Percentiles rank a stretch among this genome's conserved stretches.
Conservation (phyloP, 2,888 invertebrate genomes). For the Rhamphomyia laevipes region DNA sequence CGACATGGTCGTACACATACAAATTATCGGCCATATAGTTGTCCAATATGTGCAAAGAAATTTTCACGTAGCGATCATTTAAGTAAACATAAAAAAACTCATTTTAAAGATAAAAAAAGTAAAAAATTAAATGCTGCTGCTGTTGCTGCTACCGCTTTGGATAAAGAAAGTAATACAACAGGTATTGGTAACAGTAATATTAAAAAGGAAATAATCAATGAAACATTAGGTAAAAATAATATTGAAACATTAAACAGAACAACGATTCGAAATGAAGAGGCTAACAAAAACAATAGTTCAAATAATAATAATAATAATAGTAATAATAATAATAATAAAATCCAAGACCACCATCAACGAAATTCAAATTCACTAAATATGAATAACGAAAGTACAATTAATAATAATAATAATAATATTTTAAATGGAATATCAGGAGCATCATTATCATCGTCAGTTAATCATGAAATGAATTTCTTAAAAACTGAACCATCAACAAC, state of each 20-base stretch:
- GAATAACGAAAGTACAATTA: not conserved
- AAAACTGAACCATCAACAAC: not conserved
- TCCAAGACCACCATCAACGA: not conserved
- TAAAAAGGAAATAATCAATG: not conserved
- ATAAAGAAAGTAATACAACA: slow-evolving; percentile 14
- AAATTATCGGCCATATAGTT: slow-evolving; percentile 79
- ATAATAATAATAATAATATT: not conserved
- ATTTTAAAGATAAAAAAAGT: slow-evolving; percentile 40
- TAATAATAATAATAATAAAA: not conserved
- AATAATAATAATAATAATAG: not conserved
- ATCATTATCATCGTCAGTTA: not conserved
- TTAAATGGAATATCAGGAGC: not conserved
- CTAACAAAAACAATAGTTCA: not conserved
- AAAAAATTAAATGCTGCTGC: slow-evolving; percentile 22
- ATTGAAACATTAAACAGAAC: too few relatives aligned
- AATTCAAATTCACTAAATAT: too few relatives aligned
- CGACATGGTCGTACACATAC: slow-evolving; percentile 82
- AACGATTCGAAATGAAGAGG: not conserved
- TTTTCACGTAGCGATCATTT: slow-evolving; percentile 91
- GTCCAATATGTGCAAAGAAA: slow-evolving; percentile 74
- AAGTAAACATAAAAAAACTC: slow-evolving; percentile 86
- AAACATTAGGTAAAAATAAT: too few relatives aligned
- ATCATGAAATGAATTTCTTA: not conserved
- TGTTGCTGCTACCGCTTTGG: slow-evolving; percentile 26
- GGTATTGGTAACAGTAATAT: not conserved